A percentile compares a stretch with the other conserved stretches of the same genome.
phyloP scores from a whole-genome alignment of 2,113 vertebrate species.

The Tichodroma muraria region DNA sequence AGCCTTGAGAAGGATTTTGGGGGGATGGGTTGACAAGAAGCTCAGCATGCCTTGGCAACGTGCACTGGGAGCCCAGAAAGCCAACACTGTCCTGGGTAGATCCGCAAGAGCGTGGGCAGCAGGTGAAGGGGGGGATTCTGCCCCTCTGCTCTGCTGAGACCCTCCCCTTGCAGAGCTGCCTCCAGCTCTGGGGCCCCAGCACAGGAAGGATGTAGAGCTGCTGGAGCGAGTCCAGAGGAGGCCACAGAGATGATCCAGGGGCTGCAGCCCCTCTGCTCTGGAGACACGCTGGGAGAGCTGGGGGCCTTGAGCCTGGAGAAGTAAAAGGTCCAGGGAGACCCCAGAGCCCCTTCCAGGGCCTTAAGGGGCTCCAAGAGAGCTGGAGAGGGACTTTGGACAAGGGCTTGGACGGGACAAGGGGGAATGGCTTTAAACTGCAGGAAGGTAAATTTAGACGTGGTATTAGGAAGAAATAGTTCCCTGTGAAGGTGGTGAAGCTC shows the following conservation, averaged over 20 bases:
- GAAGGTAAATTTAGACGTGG: background rate
- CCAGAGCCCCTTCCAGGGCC: background rate
- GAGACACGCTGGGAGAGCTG: background rate
- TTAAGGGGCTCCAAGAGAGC: background rate
- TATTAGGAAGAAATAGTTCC: background rate
- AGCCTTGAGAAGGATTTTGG: background rate
- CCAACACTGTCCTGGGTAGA: background rate
- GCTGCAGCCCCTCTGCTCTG: background rate
- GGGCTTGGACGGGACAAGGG: background rate
- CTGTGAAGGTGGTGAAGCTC: background rate
- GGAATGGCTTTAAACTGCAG: background rate
- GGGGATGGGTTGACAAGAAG: background rate
- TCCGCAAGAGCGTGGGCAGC: background rate
- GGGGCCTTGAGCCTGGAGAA: background rate
- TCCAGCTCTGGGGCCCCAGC: background rate
- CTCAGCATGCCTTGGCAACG: fast-evolving
- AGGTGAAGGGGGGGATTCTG: background rate
- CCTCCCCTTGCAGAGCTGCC: background rate
- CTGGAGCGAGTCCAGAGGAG: background rate
- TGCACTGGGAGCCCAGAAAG: background rate
- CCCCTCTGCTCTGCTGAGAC: background rate
- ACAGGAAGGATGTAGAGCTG: background rate
- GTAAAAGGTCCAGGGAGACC: background rate
- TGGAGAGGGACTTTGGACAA: background rate
- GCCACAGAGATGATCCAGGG: background rate